A percentile compares a stretch with the other conserved stretches of the same genome.
Conservation (phyloP, 2,113 vertebrate genomes). For the Ploceus nigricollis region DNA sequence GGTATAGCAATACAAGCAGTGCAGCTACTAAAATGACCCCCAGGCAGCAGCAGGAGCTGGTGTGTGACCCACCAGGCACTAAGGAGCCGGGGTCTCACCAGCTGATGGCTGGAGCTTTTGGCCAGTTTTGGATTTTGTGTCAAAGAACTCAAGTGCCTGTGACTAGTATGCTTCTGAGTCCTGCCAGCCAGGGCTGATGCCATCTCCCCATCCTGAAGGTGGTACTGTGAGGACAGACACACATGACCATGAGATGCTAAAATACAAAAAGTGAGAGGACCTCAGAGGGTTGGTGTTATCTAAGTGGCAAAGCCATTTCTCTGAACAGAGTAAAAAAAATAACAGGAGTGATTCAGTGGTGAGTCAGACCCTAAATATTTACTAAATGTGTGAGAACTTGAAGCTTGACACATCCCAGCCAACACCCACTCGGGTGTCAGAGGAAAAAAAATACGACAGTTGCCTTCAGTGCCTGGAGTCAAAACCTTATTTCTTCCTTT, state of each 20-base stretch:
- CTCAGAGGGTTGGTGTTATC: not conserved
- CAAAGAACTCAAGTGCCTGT: not conserved
- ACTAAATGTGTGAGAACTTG: not conserved
- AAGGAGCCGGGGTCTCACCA: not conserved
- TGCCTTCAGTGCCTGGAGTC: not conserved
- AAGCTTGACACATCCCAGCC: slow-evolving; percentile 23
- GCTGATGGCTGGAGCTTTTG: not conserved
- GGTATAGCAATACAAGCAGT: not conserved
- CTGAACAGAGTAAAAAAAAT: not conserved
- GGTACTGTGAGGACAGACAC: not conserved
- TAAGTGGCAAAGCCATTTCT: not conserved
- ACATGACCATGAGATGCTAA: not conserved
- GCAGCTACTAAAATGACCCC: not conserved
- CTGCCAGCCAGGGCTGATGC: not conserved
- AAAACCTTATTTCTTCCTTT: not conserved
- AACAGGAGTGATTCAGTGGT: not conserved
- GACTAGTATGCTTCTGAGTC: not conserved
- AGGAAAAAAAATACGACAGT: not conserved
- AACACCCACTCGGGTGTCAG: not conserved
- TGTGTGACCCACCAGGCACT: accelerated
- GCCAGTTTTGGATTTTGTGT: not conserved
- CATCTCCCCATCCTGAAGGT: not conserved
- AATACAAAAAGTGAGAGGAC: not conserved
- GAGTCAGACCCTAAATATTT: slow-evolving; percentile 47
- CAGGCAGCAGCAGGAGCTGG: not conserved